Base-by-base conservation (phyloP, 2,113 vertebrate genomes). In the Merops nubicus region DNA sequence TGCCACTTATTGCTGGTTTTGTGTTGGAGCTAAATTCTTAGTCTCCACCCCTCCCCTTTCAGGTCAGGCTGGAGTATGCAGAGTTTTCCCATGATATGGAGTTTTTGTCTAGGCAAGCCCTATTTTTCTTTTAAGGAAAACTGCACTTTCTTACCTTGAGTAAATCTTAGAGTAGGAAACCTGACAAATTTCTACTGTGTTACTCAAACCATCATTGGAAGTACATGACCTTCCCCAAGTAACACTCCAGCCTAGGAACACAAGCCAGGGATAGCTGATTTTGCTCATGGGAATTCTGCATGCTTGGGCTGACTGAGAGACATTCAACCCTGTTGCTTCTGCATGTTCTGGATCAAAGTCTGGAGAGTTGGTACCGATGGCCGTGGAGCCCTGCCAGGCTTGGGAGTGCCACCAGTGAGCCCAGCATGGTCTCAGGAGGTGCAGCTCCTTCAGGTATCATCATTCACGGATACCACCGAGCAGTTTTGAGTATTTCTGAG, bases 241-340 rank as follows among this genome's bases (percentile, higher is more conserved):
- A 73, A 43, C 22, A 4, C 40, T 50, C 33, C 45, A n/a, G 51
- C 31, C 40, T n/a, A 26, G 87, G 38, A 60, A 43, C 45, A 54
- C 26, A 43, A n/a, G 8, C 9, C 31, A 14, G 6, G 38, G 4
- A 17, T 56, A 20, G 17, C 17, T 43, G 47, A 62, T 43, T 73
- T 83, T 73, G 21, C 25, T 57, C 5, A 9, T 33, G 48, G 25
- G 38, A 78, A 40, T 84, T 45, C 33, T 68, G 22, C 5, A 3
- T 43, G 29, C 53, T 82, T 33, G 88, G 79, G 21, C n/a, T 48
- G 12, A 36, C 57, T 23, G 31, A 22, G 47, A 57, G 42, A 63
- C 34, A 36, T 3, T 6, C 20, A 69, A 2, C 28, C 12, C 8
- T 64, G 20, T 48, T 15, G 3, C 33, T 91, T 0, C 0, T 38